Evolutionary conservation across 2,888 invertebrate genomes (phyloP).

Genomic region (Fragum fragum): DNA sequence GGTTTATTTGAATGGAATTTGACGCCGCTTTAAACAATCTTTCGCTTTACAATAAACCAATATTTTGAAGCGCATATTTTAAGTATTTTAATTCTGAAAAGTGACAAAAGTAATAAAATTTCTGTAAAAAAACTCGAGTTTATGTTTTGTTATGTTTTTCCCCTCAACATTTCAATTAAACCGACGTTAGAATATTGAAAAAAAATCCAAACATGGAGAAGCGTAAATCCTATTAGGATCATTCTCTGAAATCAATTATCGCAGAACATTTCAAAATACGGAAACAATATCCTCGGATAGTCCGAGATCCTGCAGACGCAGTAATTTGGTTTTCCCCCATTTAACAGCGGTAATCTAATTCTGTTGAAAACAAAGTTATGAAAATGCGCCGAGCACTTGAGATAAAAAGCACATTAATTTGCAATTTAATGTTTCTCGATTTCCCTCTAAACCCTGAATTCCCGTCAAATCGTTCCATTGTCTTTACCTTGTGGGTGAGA

Average conservation of each 20-base stretch:
- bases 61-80: no score
- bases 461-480: neutral
- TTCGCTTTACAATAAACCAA: no score
- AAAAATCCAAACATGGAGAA: no score
- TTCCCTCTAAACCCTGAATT: neutral
- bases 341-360: conserved; percentile 2
- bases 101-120: no score
- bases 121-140: no score
- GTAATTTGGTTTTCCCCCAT: neutral
- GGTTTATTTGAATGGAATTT: no score
- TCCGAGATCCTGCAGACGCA: neutral
- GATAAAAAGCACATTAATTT: conserved; percentile 6
- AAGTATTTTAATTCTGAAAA: no score
- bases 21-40: no score
- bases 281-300: neutral
- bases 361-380: conserved; percentile 6
- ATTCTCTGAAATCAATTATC: neutral
- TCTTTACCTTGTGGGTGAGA: neutral
- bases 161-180: no score
- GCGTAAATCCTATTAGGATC: no score
- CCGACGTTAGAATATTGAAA: no score
- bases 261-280: conserved; percentile 6
- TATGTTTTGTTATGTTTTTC: no score
- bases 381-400: conserved; percentile 1
- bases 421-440: conserved; percentile 6